Evolutionary conservation across 2,888 invertebrate species (phyloP).

Genomic region (Sicus ferrugineus): DNA sequence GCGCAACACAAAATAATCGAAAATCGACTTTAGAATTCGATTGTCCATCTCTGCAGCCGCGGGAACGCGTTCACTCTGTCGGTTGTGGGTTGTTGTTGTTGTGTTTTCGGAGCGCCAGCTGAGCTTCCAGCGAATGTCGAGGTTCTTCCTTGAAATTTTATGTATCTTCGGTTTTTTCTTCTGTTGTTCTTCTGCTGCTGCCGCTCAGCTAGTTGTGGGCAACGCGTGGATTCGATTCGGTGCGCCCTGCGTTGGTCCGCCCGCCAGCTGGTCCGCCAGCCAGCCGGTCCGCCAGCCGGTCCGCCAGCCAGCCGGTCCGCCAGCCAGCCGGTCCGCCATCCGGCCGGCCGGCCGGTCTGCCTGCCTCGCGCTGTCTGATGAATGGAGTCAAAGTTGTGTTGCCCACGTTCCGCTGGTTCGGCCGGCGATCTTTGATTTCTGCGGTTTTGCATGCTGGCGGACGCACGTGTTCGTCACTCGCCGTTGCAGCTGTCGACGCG

Average conservation of each 20-base stretch:
- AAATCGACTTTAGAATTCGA: too few relatives aligned
- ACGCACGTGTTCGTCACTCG: slow-evolving; percentile 28
- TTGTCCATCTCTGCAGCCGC: neutral
- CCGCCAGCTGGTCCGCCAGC: neutral
- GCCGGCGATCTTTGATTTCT: slow-evolving; percentile 22
- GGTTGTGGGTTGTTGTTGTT: neutral
- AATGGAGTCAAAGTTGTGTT: slow-evolving; percentile 11
- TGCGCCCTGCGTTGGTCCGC: too few relatives aligned
- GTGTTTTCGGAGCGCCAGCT: slow-evolving; percentile 30
- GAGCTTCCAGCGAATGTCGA: slow-evolving; percentile 23
- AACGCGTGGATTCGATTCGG: neutral
- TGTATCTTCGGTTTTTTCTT: slow-evolving; percentile 11
- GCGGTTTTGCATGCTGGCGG: slow-evolving; percentile 14
- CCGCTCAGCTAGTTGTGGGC: slow-evolving; percentile 5
- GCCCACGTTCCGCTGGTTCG: neutral
- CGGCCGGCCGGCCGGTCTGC: neutral
- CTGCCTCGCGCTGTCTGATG: neutral
- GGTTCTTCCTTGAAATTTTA: slow-evolving; percentile 24
- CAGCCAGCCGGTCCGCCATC: neutral
- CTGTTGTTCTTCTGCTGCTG: neutral
- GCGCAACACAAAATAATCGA: too few relatives aligned
- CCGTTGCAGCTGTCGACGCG: neutral
- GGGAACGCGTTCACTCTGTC: neutral
- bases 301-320: neutral
- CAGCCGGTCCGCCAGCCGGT: neutral